Conservation (phyloP, 2,797 vertebrate species). For the Vireo griseus region DNA sequence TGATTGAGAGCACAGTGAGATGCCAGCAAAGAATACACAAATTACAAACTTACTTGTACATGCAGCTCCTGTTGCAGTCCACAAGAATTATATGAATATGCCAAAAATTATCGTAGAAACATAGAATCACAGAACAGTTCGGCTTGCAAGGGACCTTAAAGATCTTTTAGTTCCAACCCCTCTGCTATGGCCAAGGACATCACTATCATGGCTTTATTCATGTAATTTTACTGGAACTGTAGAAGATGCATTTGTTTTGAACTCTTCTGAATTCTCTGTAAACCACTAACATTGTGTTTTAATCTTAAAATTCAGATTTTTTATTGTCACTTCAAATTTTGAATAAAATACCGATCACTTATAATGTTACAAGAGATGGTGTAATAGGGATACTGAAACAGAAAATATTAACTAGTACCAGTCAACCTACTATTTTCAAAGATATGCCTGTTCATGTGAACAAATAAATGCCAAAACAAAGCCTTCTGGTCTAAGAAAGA, state of each 20-base stretch:
- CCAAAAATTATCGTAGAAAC: background rate
- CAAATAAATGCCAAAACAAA: background rate
- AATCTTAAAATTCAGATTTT: background rate
- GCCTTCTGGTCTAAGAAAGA: background rate
- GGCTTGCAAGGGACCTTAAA: background rate
- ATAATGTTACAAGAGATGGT: background rate
- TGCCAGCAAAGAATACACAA: background rate
- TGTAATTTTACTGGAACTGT: background rate
- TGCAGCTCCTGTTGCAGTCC: background rate
- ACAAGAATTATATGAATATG: background rate
- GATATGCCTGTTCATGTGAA: background rate
- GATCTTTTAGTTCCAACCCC: background rate
- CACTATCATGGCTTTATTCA: background rate
- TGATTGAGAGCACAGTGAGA: background rate
- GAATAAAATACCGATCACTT: background rate
- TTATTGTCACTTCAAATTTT: background rate
- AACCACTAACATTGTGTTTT: background rate
- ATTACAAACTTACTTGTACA: background rate
- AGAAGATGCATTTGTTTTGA: background rate
- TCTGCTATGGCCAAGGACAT: background rate
- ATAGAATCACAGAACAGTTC: background rate
- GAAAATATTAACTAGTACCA: background rate
- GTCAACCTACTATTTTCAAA: background rate
- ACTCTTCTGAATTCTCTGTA: background rate
- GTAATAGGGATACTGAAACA: background rate